phyloP scores from a whole-genome alignment of 2,888 invertebrate genomes.

The Eupsilia transversa region DNA sequence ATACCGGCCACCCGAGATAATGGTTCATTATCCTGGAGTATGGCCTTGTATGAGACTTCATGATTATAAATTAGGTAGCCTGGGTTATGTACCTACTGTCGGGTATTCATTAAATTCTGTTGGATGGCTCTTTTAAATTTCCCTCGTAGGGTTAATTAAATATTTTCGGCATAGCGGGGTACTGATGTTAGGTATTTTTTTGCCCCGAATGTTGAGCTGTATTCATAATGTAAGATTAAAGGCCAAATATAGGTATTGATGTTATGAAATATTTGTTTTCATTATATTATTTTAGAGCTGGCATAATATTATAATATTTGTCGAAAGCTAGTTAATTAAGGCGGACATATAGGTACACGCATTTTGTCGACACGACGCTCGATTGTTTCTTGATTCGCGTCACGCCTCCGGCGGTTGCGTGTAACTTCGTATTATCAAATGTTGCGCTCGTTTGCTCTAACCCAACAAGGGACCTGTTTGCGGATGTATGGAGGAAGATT shows the following conservation, averaged over 20 bases:
- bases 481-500: no score
- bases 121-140: conserved; percentile 7
- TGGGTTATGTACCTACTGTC: conserved; percentile 19
- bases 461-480: no score
- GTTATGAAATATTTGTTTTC: not conserved
- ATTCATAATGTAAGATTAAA: not conserved
- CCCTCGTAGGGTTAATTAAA: conserved; percentile 32
- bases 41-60: conserved; percentile 22
- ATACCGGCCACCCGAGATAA: conserved; percentile 12
- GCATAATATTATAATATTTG: no score
- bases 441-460: no score
- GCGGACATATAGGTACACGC: no score
- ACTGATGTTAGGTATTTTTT: not conserved
- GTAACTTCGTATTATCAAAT: no score
- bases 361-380: no score
- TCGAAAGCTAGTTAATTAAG: no score
- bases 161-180: conserved; percentile 2
- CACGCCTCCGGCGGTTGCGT: no score
- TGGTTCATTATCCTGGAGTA: conserved; percentile 16
- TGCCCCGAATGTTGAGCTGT: not conserved
- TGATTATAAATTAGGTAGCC: conserved; percentile 21
- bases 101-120: conserved; percentile 31
- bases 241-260: no score
- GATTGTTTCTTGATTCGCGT: no score
- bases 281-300: no score